Evolutionary conservation across 2,888 invertebrate genomes (phyloP).

Genomic region (Harpalus rufipes): DNA sequence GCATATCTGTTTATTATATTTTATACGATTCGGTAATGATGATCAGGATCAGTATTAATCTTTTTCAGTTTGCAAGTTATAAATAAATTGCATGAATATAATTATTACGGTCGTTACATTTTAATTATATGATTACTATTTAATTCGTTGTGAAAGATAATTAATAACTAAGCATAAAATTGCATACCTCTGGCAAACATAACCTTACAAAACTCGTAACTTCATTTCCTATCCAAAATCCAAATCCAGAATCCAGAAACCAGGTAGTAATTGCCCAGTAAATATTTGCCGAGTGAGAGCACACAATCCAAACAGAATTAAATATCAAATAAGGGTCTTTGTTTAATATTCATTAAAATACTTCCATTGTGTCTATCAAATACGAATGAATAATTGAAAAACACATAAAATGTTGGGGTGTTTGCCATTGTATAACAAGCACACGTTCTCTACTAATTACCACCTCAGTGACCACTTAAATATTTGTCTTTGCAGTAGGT

Average conservation of each 20-base stretch:
- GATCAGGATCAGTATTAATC: too few species aligned
- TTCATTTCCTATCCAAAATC: not conserved
- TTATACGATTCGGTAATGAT: too few species aligned
- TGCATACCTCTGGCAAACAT: not conserved
- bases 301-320: slow-evolving; percentile 25
- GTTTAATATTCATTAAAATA: slow-evolving; percentile 53
- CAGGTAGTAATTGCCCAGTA: slow-evolving; percentile 24
- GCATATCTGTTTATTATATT: too few species aligned
- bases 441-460: slow-evolving; percentile 29
- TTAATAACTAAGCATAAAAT: not conserved
- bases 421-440: slow-evolving; percentile 23
- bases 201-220: not conserved
- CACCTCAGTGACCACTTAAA: slow-evolving; percentile 7
- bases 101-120: too few species aligned
- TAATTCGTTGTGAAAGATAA: not conserved
- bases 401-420: slow-evolving; percentile 24
- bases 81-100: too few species aligned
- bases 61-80: too few species aligned
- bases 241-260: not conserved
- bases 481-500: slow-evolving; percentile 34
- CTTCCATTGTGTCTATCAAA: slow-evolving; percentile 11
- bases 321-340: slow-evolving; percentile 36
- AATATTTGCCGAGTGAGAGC: slow-evolving; percentile 19
- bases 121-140: too few species aligned
- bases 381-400: slow-evolving; percentile 40